A percentile compares a stretch with the other conserved stretches of the same genome.
Conservation (phyloP, 2,888 invertebrate genomes). For the Conistra vaccinii region DNA sequence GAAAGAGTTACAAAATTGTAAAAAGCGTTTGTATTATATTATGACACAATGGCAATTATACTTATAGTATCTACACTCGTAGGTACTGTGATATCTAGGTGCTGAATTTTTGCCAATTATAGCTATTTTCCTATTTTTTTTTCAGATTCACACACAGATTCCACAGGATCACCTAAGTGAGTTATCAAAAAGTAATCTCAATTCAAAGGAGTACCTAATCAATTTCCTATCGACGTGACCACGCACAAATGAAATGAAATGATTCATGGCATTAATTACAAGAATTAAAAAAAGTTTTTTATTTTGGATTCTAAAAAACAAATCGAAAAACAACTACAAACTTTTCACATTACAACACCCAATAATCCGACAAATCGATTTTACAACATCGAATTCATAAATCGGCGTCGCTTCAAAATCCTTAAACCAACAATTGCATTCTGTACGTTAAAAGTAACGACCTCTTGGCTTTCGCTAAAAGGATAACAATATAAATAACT, state of each 20-base stretch:
- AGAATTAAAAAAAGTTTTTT: not conserved
- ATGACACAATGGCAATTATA: no score
- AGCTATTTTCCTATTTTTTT: no score
- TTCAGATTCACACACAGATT: no score
- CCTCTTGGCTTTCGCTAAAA: conserved; percentile 79
- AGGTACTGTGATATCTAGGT: no score
- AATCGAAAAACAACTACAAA: not conserved
- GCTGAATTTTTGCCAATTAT: no score
- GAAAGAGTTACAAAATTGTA: not conserved
- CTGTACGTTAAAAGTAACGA: conserved; percentile 82
- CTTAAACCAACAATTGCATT: conserved; percentile 75
- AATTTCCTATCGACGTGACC: not conserved
- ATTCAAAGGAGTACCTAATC: not conserved
- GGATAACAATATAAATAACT: conserved; percentile 85
- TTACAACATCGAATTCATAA: conserved; percentile 56
- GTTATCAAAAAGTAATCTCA: not conserved
- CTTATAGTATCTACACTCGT: no score
- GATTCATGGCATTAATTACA: not conserved
- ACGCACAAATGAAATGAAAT: not conserved
- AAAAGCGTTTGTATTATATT: not conserved
- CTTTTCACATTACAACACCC: conserved; percentile 8
- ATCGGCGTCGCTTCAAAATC: conserved; percentile 71
- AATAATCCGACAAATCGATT: conserved; percentile 59
- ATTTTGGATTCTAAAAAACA: not conserved
- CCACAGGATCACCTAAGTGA: not conserved